Percentiles rank a stretch among this genome's conserved stretches.
Evolutionary conservation across 2,797 vertebrate species (phyloP).

Genomic region (Acestrorhynchus altus): DNA sequence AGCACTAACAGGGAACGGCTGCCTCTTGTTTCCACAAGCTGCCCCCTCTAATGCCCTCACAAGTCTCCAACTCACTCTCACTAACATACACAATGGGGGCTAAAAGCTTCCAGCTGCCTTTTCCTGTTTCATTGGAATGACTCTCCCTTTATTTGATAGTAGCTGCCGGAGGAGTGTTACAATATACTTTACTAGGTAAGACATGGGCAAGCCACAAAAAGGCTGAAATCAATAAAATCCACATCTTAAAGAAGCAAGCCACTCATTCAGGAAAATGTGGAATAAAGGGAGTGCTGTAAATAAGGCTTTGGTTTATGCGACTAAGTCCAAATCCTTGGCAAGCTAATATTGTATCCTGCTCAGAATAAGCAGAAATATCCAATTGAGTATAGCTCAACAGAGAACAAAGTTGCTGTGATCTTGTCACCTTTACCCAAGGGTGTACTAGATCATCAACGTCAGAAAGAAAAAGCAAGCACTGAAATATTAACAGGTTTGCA

Average conservation of each 20-base stretch:
- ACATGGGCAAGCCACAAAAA: neutral
- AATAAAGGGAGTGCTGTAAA: neutral
- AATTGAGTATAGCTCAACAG: neutral
- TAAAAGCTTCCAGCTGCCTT: slow-evolving; percentile 51
- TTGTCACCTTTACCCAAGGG: neutral
- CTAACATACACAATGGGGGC: slow-evolving; percentile 33
- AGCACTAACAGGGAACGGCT: neutral
- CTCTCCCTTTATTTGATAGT: neutral
- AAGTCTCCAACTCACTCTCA: slow-evolving; percentile 40
- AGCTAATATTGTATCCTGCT: neutral
- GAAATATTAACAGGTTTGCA: slow-evolving; percentile 13
- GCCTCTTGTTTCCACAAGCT: slow-evolving; percentile 32
- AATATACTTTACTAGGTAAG: neutral
- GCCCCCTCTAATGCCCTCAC: slow-evolving; percentile 17
- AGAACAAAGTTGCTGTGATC: slow-evolving; percentile 1
- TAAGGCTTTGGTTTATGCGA: neutral
- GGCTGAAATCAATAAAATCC: neutral
- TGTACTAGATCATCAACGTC: neutral
- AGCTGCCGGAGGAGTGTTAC: neutral
- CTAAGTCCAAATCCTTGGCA: no score
- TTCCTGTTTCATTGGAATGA: slow-evolving; percentile 4
- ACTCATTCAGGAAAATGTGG: neutral
- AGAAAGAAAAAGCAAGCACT: neutral
- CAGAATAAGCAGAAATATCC: neutral
- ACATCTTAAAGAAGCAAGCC: neutral